Conservation (phyloP, 2,888 invertebrate genomes). For the Coenonympha glycerion region DNA sequence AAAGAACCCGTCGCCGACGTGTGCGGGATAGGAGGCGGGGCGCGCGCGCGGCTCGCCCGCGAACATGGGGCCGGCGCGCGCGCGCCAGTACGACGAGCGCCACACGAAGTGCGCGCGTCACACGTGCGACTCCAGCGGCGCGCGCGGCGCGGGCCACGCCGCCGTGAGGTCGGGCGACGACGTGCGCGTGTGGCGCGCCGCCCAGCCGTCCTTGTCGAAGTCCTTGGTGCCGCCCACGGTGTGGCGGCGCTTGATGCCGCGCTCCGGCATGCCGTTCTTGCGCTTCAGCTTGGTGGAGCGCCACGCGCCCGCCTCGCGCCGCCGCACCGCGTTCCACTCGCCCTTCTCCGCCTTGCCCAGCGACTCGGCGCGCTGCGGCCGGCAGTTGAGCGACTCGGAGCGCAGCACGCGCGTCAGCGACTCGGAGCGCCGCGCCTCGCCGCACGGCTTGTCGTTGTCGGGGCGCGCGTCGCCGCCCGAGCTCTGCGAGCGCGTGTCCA, state of each 20-base stretch:
- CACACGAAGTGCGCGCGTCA: constrained; percentile 17
- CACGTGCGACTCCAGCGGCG: constrained; percentile 45
- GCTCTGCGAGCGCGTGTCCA: constrained; percentile 82
- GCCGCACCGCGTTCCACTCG: constrained; percentile 80
- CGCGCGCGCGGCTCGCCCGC: background rate
- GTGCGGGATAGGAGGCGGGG: background rate
- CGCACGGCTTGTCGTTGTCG: constrained; percentile 57
- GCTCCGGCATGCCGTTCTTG: constrained; percentile 86
- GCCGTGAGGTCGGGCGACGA: constrained; percentile 76
- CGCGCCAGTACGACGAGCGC: background rate
- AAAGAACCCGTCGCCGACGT: constrained; percentile 30
- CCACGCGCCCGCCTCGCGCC: constrained; percentile 74
- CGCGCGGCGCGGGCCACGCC: constrained; percentile 37
- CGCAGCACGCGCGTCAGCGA: constrained; percentile 76
- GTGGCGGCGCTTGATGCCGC: constrained; percentile 90
- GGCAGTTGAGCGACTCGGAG: constrained; percentile 78
- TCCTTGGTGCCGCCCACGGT: constrained; percentile 96
- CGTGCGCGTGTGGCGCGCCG: constrained; percentile 77
- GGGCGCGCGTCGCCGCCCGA: constrained; percentile 48
- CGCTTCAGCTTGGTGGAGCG: constrained; percentile 81
- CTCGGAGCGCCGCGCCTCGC: constrained; percentile 75
- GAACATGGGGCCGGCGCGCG: background rate
- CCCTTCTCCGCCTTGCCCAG: constrained; percentile 80
- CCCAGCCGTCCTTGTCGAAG: constrained; percentile 79
- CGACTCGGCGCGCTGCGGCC: constrained; percentile 46